Evolutionary conservation across 1,140 invertebrate genomes (phyloP).

Genomic region (Cyclargus thomasi): DNA sequence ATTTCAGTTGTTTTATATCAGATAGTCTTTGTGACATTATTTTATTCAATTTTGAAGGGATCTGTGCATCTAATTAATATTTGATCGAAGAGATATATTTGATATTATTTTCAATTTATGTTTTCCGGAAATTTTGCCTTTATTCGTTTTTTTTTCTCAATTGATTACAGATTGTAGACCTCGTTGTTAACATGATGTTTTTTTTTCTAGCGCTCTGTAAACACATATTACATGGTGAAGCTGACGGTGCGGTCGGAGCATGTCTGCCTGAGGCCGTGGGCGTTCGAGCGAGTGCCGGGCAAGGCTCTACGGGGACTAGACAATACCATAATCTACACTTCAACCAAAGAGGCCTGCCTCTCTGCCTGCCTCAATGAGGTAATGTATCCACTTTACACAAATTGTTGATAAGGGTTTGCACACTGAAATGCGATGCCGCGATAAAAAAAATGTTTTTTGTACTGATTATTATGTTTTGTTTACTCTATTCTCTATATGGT

Average conservation of each 20-base stretch:
- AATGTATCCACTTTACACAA: conserved; percentile 46
- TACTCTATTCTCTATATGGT: too few relatives aligned
- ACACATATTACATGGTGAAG: conserved; percentile 97
- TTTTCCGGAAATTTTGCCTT: too few relatives aligned
- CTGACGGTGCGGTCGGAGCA: conserved; percentile 92
- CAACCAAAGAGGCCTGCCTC: conserved; percentile 94
- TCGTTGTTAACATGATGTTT: conserved; percentile 14
- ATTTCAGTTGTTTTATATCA: too few relatives aligned
- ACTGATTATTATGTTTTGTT: too few relatives aligned
- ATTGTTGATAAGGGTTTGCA: conserved; percentile 27
- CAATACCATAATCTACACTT: conserved; percentile 93
- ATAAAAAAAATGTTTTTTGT: neutral
- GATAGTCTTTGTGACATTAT: too few relatives aligned
- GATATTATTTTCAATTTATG: too few relatives aligned
- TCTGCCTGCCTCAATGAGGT: conserved; percentile 94
- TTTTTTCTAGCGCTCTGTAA: conserved; percentile 82
- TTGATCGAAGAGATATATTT: too few relatives aligned
- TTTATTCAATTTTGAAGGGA: too few relatives aligned
- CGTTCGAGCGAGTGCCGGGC: conserved; percentile 94
- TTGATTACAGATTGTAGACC: too few relatives aligned
- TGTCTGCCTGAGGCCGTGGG: conserved; percentile 92
- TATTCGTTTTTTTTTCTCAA: too few relatives aligned
- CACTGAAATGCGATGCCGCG: neutral
- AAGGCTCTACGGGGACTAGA: conserved; percentile 92
- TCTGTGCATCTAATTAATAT: too few relatives aligned